Evolutionary conservation across 2,888 invertebrate genomes (phyloP).

Genomic region (Lasioglossum pauxillum): DNA sequence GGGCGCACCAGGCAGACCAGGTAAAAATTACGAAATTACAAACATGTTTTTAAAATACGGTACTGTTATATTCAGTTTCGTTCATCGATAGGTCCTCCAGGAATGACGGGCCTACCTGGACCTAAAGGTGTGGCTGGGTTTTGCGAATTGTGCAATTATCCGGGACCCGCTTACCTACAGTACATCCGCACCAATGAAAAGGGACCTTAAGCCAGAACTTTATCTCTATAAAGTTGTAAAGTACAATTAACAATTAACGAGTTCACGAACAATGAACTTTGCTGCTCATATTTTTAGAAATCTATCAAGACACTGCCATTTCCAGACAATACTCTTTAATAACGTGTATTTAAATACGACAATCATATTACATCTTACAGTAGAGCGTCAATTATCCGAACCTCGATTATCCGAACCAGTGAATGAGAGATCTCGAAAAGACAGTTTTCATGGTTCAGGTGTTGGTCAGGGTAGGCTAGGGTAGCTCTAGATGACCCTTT

Average conservation of each 20-base stretch:
- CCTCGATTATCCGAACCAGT: too few species aligned
- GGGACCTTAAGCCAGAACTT: constrained; percentile 80
- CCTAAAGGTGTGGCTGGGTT: constrained; percentile 88
- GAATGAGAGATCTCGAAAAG: too few species aligned
- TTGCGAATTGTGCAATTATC: constrained; percentile 88
- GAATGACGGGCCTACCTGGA: constrained; percentile 87
- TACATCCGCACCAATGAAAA: constrained; percentile 87
- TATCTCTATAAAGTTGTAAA: background rate
- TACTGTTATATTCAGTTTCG: constrained; percentile 44
- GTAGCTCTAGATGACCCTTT: too few species aligned
- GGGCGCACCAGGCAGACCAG: constrained; percentile 91
- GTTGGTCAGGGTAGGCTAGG: too few species aligned
- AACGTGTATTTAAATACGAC: constrained; percentile 26
- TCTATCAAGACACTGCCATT: constrained; percentile 20
- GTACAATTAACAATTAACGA: background rate
- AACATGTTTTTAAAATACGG: constrained; percentile 39
- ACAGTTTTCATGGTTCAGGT: too few species aligned
- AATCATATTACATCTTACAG: background rate
- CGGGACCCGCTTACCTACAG: constrained; percentile 86
- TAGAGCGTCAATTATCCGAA: too few species aligned
- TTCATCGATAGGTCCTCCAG: constrained; percentile 80
- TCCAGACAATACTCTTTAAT: background rate
- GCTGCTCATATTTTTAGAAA: constrained; percentile 11
- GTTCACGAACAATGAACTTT: background rate
- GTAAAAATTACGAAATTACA: constrained; percentile 82